A percentile compares a stretch with the other conserved stretches of the same genome.
Conservation (phyloP, 1,140 invertebrate genomes). For the Bombus picipes region DNA sequence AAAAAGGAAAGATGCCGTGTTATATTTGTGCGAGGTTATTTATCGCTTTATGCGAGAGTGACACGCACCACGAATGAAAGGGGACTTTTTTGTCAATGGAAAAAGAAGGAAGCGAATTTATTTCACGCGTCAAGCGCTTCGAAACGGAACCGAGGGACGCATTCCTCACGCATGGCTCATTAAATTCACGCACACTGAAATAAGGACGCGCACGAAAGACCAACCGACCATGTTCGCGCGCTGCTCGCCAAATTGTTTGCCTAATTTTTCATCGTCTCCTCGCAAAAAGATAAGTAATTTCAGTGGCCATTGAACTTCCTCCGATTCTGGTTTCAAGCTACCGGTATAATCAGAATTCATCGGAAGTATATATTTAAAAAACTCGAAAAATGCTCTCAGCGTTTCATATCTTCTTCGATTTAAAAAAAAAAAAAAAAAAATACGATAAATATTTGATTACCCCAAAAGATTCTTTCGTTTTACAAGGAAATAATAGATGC, state of each 20-base stretch:
- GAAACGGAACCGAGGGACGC: slow-evolving; percentile 6
- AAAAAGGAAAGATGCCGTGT: background rate
- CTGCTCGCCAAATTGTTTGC: slow-evolving; percentile 19
- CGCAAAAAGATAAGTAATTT: background rate
- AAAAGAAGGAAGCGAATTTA: slow-evolving; percentile 8
- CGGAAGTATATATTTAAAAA: background rate
- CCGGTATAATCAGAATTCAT: background rate
- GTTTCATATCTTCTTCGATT: too few species aligned
- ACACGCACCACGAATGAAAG: background rate
- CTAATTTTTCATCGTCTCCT: slow-evolving; percentile 22
- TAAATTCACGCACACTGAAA: slow-evolving; percentile 38
- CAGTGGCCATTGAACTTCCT: background rate
- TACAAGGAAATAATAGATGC: too few species aligned
- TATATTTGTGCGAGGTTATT: background rate
- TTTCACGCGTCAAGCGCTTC: slow-evolving; percentile 8
- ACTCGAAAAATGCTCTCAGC: too few species aligned
- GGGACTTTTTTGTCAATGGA: slow-evolving; percentile 17
- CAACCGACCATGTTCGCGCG: background rate
- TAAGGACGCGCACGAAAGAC: slow-evolving; percentile 5
- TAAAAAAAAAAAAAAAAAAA: too few species aligned
- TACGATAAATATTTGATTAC: too few species aligned
- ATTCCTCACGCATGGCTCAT: slow-evolving; percentile 49
- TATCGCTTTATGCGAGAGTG: background rate
- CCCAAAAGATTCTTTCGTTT: too few species aligned
- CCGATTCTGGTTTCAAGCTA: background rate